phyloP scores from a whole-genome alignment of 1,140 invertebrate genomes.

The Drosophila aff. region DNA sequence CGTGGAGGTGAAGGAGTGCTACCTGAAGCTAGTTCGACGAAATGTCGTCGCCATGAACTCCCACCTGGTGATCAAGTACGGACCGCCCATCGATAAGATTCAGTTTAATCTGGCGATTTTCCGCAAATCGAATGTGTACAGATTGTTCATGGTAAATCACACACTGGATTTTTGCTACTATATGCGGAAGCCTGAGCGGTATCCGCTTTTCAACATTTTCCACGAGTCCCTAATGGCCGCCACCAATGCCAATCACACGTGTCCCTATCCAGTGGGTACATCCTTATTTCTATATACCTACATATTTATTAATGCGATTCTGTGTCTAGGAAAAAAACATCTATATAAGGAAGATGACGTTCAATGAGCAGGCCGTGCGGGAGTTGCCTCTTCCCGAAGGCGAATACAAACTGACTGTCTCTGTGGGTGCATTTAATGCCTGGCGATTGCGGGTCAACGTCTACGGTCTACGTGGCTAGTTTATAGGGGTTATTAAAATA shows the following conservation, averaged over 20 bases:
- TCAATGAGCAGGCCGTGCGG: conserved; percentile 3
- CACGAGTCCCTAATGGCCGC: conserved; percentile 27
- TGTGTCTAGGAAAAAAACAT: conserved; percentile 36
- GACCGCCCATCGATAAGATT: conserved; percentile 24
- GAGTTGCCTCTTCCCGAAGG: conserved; percentile 41
- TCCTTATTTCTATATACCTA: too few species aligned
- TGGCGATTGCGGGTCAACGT: conserved; percentile 35
- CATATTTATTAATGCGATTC: neutral
- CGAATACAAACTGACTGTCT: conserved; percentile 31
- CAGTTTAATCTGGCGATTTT: conserved; percentile 34
- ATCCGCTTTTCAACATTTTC: conserved; percentile 48
- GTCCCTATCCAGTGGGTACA: conserved; percentile 49
- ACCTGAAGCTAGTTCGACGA: conserved; percentile 22
- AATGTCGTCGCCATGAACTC: conserved; percentile 30
- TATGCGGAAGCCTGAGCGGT: conserved; percentile 46
- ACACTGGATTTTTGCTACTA: conserved; percentile 58
- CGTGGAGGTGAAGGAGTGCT: conserved; percentile 26
- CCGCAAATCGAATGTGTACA: conserved; percentile 51
- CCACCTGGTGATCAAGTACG: conserved; percentile 5
- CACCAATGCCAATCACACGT: conserved; percentile 59
- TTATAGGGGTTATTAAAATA: conserved; percentile 12
- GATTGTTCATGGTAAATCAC: conserved; percentile 41
- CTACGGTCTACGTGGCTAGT: conserved; percentile 24
- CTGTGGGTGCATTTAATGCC: conserved; percentile 17
- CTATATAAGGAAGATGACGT: conserved; percentile 5